Evolutionary conservation across 1,140 invertebrate species (phyloP).

Genomic region (Philopotamus ludificatus): DNA sequence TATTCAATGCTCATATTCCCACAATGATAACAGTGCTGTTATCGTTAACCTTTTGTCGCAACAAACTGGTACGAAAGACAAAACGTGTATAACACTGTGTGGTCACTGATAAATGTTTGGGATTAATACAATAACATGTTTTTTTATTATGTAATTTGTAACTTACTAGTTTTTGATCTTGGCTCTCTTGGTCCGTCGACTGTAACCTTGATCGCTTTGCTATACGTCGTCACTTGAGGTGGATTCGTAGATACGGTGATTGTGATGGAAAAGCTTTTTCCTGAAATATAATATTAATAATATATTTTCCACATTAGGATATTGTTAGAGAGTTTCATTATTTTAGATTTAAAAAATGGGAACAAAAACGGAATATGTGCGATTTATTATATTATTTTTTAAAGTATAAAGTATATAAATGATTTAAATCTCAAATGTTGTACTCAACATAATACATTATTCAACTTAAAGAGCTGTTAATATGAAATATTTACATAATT

Average conservation of each 20-base stretch:
- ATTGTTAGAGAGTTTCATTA: no score
- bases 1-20: no score
- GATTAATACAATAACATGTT: not conserved
- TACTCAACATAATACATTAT: no score
- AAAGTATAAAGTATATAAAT: no score
- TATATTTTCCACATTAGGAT: no score
- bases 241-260: conserved; percentile 91
- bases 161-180: conserved; percentile 95
- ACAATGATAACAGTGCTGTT: not conserved
- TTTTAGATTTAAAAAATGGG: no score
- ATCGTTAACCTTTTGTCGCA: not conserved
- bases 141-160: not conserved
- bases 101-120: not conserved
- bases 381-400: no score
- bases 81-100: not conserved
- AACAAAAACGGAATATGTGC: no score
- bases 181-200: conserved; percentile 97
- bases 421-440: no score
- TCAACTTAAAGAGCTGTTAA: no score
- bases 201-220: conserved; percentile 98
- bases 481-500: no score
- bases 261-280: conserved; percentile 95
- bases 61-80: not conserved
- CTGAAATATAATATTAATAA: conserved; percentile 61
- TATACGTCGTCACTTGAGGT: conserved; percentile 92